Percentiles rank a stretch among this genome's conserved stretches.
phyloP scores from a whole-genome alignment of 2,113 vertebrate species.

The Campylomormyrus tamandua region DNA sequence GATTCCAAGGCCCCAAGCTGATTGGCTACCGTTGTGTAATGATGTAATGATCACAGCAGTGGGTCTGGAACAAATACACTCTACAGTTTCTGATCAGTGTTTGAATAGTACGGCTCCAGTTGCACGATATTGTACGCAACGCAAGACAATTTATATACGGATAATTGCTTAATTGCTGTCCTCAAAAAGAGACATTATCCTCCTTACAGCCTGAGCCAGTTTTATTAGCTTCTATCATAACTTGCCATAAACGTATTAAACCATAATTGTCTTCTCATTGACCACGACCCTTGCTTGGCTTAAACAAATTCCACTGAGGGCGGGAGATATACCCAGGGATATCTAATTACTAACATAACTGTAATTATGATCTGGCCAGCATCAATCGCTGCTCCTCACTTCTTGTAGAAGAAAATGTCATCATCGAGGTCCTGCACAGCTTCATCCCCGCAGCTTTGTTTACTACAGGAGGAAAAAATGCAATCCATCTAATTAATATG shows the following conservation, averaged over 20 bases:
- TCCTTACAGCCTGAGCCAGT: background rate
- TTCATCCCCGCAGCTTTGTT: background rate
- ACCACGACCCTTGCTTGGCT: background rate
- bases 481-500: constrained; percentile 52
- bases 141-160: background rate
- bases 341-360: background rate
- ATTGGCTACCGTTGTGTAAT: background rate
- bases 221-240: background rate
- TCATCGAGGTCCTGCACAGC: background rate
- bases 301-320: background rate
- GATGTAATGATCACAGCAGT: background rate
- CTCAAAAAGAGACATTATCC: background rate
- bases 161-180: background rate
- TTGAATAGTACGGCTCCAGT: background rate
- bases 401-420: background rate
- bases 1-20: background rate
- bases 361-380: background rate
- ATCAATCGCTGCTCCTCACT: background rate
- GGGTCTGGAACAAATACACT: background rate
- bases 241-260: background rate
- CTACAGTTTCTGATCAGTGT: background rate
- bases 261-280: background rate
- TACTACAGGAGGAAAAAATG: constrained; percentile 31
- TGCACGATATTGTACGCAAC: background rate
- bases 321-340: background rate